Conservation (phyloP, 2,113 vertebrate species). For the Sylvicapra grimmia region DNA sequence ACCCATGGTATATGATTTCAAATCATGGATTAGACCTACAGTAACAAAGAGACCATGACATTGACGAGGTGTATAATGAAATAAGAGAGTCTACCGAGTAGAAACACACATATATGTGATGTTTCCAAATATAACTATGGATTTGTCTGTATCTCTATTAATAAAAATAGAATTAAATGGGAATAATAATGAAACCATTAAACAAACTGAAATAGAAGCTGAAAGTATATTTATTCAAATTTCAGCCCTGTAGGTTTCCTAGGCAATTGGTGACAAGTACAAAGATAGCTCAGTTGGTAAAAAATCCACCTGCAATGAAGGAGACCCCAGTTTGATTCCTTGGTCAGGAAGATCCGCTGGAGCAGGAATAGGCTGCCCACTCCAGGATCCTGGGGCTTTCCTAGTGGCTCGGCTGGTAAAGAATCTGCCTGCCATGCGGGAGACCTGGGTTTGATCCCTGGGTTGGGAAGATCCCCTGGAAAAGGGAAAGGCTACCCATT, state of each 20-base stretch:
- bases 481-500: background rate
- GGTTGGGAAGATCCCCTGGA: background rate
- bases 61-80: background rate
- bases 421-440: background rate
- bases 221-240: background rate
- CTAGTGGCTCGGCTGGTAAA: background rate
- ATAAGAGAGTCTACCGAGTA: background rate
- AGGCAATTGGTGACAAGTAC: background rate
- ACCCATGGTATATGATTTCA: background rate
- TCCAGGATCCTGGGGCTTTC: background rate
- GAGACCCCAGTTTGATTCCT: background rate
- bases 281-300: background rate
- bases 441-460: background rate
- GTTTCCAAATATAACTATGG: background rate
- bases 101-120: background rate
- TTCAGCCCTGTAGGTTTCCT: background rate
- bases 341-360: background rate
- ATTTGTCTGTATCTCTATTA: background rate
- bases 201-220: background rate
- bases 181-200: background rate
- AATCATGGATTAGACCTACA: background rate
- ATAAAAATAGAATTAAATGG: background rate
- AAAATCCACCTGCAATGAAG: background rate
- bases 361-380: background rate
- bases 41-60: background rate